Base-by-base conservation (phyloP, 92 coral and sea anemone species). In the Porites evermanni region DNA sequence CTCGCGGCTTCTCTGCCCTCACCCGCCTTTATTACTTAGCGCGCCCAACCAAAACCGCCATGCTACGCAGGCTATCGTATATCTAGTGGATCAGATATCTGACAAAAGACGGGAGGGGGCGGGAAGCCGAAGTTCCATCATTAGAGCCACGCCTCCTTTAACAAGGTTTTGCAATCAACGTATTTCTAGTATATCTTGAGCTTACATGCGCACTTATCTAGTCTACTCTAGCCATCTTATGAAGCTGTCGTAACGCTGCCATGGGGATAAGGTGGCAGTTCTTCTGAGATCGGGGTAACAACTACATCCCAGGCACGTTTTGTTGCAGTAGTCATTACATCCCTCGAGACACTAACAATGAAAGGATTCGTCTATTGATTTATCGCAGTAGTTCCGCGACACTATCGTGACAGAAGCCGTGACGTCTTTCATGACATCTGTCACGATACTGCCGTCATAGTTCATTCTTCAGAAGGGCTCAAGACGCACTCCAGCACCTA, bases 401-500 rank as follows among this genome's bases (percentile, higher is more conserved):
- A 54, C 60, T 51, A 61, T 16, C 32, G 77, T 73, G 77, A 50
- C 78, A 73, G 29, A 4, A 4, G 14, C 26, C 29, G 12, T 53
- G 53, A 2, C 53, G 50, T 56, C 18, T 51, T 50, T 53, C 21
- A 32, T 13, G 60, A 26, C 53, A 21, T 53, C 52, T 73, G 70
- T 51, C 26, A 56, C 11, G 32, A 13, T 12, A 56, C 61, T 11
- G 61, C 23, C 26, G 68, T 29, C 38, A 13, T 7, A 56, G 7
- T 47, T 12, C 17, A 38, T 23, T 20, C 6, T 63, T 74, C 78
- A 97, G 82, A 93, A 97, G 7, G 99, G 99, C 67, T 95, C 96
- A 53, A 95, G 85, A 19, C 98, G 89, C 14, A 88, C 94, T n/a
- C 98, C 99, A 7, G 93, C 88, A 54, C 97, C 98, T 9, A 97